Conservation (phyloP, 2,888 invertebrate genomes). For the Tricholauxania praeusta region DNA sequence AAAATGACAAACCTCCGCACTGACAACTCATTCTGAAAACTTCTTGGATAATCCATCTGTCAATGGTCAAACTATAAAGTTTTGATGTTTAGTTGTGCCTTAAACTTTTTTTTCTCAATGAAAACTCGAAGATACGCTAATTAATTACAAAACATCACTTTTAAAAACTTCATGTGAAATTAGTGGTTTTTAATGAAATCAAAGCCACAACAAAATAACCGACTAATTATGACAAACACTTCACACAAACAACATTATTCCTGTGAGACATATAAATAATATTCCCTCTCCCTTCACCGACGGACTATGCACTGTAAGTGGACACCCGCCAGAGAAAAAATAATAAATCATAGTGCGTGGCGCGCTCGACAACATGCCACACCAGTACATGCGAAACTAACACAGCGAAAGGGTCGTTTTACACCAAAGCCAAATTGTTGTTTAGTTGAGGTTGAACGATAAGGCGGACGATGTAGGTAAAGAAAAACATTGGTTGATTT, state of each 20-base stretch:
- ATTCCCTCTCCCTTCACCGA: not conserved
- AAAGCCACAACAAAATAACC: constrained; percentile 12
- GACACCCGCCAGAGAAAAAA: constrained; percentile 20
- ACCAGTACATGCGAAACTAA: not conserved
- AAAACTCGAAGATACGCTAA: too few species aligned
- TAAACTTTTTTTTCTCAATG: too few species aligned
- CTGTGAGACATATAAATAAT: constrained; percentile 23
- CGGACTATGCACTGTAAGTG: constrained; percentile 5
- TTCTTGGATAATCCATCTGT: too few species aligned
- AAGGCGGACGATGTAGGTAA: too few species aligned
- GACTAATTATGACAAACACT: constrained; percentile 27
- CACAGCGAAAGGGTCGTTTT: constrained; percentile 7
- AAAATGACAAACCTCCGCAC: too few species aligned
- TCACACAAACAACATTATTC: constrained; percentile 10
- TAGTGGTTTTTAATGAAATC: not conserved
- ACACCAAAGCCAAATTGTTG: constrained; percentile 5
- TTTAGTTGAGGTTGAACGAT: too few species aligned
- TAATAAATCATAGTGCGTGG: constrained; percentile 23
- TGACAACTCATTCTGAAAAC: too few species aligned
- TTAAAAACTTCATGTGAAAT: not conserved
- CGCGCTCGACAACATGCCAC: too few species aligned
- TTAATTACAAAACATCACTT: too few species aligned
- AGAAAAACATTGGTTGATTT: too few species aligned
- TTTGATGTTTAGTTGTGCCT: too few species aligned
- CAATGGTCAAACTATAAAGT: too few species aligned